These are phyloP conservation scores for Tetranychus truncatus DNA, from an alignment of 2,888 invertebrate species.

Conservation along the genomic window DNA sequence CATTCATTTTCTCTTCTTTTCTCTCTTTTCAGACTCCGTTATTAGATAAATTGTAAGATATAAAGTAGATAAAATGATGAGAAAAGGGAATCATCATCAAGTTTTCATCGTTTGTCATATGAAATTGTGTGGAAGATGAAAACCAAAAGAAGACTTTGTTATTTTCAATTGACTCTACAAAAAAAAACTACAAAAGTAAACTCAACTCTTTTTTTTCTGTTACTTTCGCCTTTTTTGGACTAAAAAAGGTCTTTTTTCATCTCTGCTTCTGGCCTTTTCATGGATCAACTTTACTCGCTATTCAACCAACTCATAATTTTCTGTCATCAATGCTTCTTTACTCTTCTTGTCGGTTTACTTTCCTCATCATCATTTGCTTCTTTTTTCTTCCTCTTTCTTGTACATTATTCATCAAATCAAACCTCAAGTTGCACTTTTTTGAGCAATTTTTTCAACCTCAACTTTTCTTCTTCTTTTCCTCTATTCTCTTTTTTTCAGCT, in stretches of 20 bases:
- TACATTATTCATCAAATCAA: conserved; percentile 1
- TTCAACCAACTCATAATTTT: not conserved
- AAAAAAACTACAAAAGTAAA: not conserved
- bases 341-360: not conserved
- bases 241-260: not conserved
- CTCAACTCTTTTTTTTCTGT: not conserved
- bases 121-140: not conserved
- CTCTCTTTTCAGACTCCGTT: not conserved
- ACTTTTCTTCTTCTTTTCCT: not conserved
- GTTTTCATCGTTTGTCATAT: not conserved
- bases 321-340: not conserved
- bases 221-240: not conserved
- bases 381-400: not conserved
- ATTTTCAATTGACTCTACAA: not conserved
- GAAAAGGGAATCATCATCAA: not conserved
- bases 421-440: not conserved
- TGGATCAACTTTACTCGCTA: not conserved
- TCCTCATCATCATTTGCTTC: not conserved
- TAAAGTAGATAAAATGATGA: not conserved
- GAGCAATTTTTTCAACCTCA: not conserved
- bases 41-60: not conserved
- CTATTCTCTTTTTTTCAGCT: not conserved
- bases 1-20: not conserved
- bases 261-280: not conserved
- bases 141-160: not conserved